Evolutionary conservation across 2,888 invertebrate genomes (phyloP), one percentile per base, ranked within the genome.

Genomic region (Spilarctia lutea): DNA sequence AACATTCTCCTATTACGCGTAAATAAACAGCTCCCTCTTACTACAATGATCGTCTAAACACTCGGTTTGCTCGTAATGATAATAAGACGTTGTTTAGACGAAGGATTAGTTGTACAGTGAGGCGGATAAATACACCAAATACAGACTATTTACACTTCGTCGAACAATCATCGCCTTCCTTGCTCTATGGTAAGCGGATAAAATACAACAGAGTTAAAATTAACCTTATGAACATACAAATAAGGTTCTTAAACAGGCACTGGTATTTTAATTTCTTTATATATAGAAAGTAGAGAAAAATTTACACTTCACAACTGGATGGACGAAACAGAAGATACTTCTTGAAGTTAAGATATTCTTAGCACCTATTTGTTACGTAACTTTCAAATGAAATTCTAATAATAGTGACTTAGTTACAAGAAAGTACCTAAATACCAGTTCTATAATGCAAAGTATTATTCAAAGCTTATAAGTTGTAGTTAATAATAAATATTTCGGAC

Each of bases 1-100:
- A 66, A 66, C 66, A 42, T 35, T 72, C 20, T 48, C 56, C 66
- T 69, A 70, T 80, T 68, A 76, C 45, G 74, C 67, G 56, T 24
- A 70, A 75, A 75, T 65, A 71, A 75, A 73, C 71, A 68, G 66
- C 39, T 74, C 20, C 67, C 42, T 77, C 72, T 68, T 80, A 71
- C 76, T 76, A 48, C 60, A 77, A 33, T 65, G 79, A 82, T 77
- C 74, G 78, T 76, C 76, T 80, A 78, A 79, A 75, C 73, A 48
- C 48, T 48, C 68, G 35, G 77, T 73, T 80, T 66, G 75, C 76
- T 72, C 56, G 71, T 77, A 84, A 81, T 81, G 73, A 78, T 83
- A 84, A 82, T 79, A 83, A 72, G 68, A 75, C 45, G 73, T 72
- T 79, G 72, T 83, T 84, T 77, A 83, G 66, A 75, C 72, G 72